phyloP scores from a whole-genome alignment of 2,797 vertebrate species.

The Halcyon badia region DNA sequence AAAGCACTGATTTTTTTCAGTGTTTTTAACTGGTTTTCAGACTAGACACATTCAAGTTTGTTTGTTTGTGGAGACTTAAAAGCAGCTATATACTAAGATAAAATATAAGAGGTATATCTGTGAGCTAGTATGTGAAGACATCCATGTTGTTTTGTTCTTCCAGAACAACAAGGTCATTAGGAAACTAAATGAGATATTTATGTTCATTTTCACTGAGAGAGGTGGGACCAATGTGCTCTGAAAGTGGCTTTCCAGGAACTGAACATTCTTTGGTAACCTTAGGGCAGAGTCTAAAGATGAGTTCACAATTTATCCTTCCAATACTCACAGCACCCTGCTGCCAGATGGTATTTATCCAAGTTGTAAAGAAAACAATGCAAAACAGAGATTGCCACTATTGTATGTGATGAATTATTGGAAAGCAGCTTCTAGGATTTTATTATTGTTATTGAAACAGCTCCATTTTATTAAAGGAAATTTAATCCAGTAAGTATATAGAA shows the following conservation, averaged over 20 bases:
- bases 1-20: background rate
- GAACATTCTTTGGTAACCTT: background rate
- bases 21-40: background rate
- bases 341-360: background rate
- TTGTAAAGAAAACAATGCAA: background rate
- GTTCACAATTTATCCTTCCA: background rate
- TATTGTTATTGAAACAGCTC: background rate
- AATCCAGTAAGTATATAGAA: background rate
- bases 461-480: constrained; percentile 18
- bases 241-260: background rate
- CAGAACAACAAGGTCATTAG: background rate
- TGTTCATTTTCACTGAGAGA: background rate
- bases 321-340: background rate
- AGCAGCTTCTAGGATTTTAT: background rate
- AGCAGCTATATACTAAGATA: background rate
- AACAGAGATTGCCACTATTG: background rate
- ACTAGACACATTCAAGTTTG: background rate
- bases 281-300: background rate
- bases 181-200: background rate
- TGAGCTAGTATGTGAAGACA: background rate
- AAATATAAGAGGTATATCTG: background rate
- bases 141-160: background rate
- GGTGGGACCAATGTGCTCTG: background rate
- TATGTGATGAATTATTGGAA: background rate
- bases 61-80: background rate